Evolutionary conservation across 2,888 invertebrate species (phyloP), one percentile per base, ranked within the genome.

Genomic region (Nomada ruficornis): DNA sequence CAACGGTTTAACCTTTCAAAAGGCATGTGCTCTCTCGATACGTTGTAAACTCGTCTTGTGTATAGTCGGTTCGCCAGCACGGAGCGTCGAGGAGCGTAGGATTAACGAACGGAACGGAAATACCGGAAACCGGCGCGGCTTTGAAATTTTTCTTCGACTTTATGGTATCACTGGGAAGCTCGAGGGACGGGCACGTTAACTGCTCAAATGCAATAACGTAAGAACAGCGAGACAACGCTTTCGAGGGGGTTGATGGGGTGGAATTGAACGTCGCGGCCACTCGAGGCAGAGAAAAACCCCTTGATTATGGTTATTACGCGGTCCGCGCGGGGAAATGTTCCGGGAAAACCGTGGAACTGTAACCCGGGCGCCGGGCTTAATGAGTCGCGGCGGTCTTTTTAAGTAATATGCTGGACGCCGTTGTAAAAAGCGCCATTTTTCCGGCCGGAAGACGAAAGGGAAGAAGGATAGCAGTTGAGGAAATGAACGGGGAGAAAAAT

Each of bases 281-380:
- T 76, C 60, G 83, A 54, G 36, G 15, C 20, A 7, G 47, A 15
- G 47, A n/a, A 72, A 75, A 77, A 67, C 13, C 77, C 77, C 77
- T 88, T 88, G 85, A 88, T 88, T 88, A 88, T 79, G 87, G 81
- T 78, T 84, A 86, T 86, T 78, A 77, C 82, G 68, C 57, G 42
- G 73, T 52, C 65, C 44, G 36, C 55, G 29, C 44, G 29, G 62
- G 82, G 82, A 80, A 86, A 82, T 84, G 55, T 75, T 76, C 68
- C 50, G 1, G 50, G 78, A 67, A 74, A 84, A 75, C 55, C 72
- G 52, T 44, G 73, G 70, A 65, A 69, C 68, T 70, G 64, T 71
- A 57, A 71, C 72, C 65, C 80, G 72, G 83, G 76, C 80, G 47
- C 47, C 15, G 36, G 82, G 80, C 65, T 88, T 86, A 88, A 88